Conservation (phyloP, 2,888 invertebrate genomes). For the Tetranychus piercei region DNA sequence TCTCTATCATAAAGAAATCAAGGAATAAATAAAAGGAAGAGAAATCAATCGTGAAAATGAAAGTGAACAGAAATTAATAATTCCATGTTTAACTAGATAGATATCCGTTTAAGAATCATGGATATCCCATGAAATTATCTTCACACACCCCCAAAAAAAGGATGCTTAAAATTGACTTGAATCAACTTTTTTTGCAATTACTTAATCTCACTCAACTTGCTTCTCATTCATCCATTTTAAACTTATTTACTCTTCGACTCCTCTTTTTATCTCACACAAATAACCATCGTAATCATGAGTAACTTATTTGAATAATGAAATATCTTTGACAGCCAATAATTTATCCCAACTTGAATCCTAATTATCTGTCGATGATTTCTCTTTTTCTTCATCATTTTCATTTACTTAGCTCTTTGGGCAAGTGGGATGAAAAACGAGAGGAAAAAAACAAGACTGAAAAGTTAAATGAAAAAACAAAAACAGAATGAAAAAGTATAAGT, state of each 20-base stretch:
- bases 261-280: neutral
- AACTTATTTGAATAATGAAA: conserved; percentile 1
- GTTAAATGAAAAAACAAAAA: neutral
- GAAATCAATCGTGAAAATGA: neutral
- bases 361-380: conserved; percentile 4
- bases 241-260: neutral
- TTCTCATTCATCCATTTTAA: neutral
- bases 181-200: no score
- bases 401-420: neutral
- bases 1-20: neutral
- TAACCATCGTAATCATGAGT: neutral
- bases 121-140: neutral
- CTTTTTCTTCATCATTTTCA: neutral
- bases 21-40: neutral
- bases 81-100: neutral
- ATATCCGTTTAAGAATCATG: neutral
- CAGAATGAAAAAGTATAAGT: neutral
- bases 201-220: no score
- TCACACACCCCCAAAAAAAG: neutral
- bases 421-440: neutral
- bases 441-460: neutral
- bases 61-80: neutral
- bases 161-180: no score
- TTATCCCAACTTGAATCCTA: neutral
- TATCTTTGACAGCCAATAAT: neutral